Evolutionary conservation across 2,888 invertebrate species (phyloP).

Genomic region (Synergus itoensis): DNA sequence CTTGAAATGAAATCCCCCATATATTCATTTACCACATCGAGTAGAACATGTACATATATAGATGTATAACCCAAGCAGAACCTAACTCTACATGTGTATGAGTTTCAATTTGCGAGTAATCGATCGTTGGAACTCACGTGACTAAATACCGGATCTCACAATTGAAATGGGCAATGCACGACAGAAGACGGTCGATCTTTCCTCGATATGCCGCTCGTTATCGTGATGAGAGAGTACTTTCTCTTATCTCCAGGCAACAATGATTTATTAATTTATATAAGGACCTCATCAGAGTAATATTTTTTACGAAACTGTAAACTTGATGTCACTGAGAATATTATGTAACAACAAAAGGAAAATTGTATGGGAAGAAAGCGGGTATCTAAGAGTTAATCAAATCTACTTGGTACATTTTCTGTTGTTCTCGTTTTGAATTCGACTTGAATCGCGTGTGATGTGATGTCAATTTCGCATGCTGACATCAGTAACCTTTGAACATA

Average conservation of each 20-base stretch:
- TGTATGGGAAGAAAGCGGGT: too few relatives aligned
- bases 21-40: not conserved
- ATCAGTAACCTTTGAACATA: constrained; percentile 27
- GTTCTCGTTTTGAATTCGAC: not conserved
- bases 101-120: constrained; percentile 6
- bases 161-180: not conserved
- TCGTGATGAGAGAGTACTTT: constrained; percentile 6
- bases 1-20: too few relatives aligned
- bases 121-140: not conserved
- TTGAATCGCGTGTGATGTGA: too few relatives aligned
- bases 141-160: constrained; percentile 1
- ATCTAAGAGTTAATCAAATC: not conserved
- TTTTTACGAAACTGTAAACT: not conserved
- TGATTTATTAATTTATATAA: not conserved
- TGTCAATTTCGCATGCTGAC: not conserved
- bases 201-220: not conserved
- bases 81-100: not conserved
- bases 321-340: too few relatives aligned
- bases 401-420: not conserved
- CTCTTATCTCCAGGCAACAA: not conserved
- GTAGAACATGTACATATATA: not conserved
- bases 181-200: constrained; percentile 10
- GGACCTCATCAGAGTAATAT: not conserved
- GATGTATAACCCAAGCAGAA: not conserved
- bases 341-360: too few relatives aligned